Evolutionary conservation across 1,140 invertebrate species (phyloP).

Genomic region (Mya arenaria): DNA sequence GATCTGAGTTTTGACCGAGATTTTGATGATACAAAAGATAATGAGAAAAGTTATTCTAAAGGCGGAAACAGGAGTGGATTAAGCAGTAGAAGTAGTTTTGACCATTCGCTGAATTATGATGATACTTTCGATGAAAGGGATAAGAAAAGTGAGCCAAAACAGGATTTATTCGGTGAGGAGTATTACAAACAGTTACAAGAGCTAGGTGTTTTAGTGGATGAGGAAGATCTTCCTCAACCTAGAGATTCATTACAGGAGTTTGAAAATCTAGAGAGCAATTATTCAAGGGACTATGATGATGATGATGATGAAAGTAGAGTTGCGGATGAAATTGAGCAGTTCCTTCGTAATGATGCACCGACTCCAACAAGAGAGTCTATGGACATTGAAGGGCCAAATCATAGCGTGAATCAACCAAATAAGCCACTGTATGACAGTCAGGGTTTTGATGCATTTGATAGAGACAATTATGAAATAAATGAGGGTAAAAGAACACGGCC

Average conservation of each 20-base stretch:
- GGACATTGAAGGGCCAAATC: conserved; percentile 52
- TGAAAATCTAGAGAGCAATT: conserved; percentile 69
- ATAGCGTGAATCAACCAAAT: conserved; percentile 6
- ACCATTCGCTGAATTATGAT: conserved; percentile 65
- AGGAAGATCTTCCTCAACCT: conserved; percentile 67
- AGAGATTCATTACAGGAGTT: conserved; percentile 71
- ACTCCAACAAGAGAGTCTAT: conserved; percentile 54
- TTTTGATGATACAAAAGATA: conserved; percentile 35
- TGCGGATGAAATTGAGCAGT: conserved; percentile 67
- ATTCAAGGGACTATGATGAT: conserved; percentile 61
- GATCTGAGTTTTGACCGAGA: conserved; percentile 72
- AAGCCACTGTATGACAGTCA: conserved; percentile 22
- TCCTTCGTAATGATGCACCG: conserved; percentile 57
- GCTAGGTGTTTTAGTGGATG: conserved; percentile 76
- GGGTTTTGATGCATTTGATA: conserved; percentile 23
- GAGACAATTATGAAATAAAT: conserved; percentile 21
- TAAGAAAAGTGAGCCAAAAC: conserved; percentile 50
- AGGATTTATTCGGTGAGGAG: conserved; percentile 72
- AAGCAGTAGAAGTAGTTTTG: conserved; percentile 64
- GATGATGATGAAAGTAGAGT: conserved; percentile 35
- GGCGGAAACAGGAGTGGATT: conserved; percentile 54
- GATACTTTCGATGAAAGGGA: conserved; percentile 50
- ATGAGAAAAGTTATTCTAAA: conserved; percentile 10
- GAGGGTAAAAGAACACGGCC: conserved; percentile 59
- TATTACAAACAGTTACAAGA: conserved; percentile 76